Conservation (phyloP, 2,113 vertebrate genomes). For the Brevimyrus niger region DNA sequence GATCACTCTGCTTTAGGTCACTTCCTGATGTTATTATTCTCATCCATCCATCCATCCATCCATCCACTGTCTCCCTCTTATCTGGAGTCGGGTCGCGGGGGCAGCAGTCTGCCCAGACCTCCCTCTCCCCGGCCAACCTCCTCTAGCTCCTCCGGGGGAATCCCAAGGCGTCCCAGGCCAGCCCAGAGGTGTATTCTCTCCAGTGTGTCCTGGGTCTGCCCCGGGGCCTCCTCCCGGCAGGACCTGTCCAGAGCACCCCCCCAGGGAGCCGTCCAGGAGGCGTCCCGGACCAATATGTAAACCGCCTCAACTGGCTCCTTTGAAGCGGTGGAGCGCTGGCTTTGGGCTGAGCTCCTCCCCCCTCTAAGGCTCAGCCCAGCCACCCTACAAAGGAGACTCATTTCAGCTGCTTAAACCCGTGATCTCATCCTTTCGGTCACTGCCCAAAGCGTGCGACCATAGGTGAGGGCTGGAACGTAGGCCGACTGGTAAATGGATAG, state of each 20-base stretch:
- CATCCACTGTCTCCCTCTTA: not conserved
- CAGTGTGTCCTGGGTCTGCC: not conserved
- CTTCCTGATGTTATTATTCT: not conserved
- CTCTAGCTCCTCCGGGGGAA: not conserved
- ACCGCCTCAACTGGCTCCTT: not conserved
- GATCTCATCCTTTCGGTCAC: not conserved
- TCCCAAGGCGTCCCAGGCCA: not conserved
- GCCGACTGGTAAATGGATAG: not conserved
- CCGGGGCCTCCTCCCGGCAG: not conserved
- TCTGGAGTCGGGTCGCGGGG: not conserved
- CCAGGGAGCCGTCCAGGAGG: not conserved
- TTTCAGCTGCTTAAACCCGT: not conserved
- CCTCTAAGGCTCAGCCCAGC: not conserved
- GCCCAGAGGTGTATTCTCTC: not conserved
- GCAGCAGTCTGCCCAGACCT: not conserved
- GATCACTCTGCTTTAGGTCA: not conserved
- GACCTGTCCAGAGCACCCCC: not conserved
- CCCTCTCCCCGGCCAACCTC: not conserved
- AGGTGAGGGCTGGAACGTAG: not conserved
- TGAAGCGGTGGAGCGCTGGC: not conserved
- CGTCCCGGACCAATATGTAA: not conserved
- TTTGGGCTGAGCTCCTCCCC: not conserved
- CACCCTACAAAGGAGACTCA: not conserved
- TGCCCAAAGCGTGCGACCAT: not conserved
- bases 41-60: not conserved